Evolutionary conservation across 2,888 invertebrate genomes (phyloP).

Genomic region (Idaea dimidiata): DNA sequence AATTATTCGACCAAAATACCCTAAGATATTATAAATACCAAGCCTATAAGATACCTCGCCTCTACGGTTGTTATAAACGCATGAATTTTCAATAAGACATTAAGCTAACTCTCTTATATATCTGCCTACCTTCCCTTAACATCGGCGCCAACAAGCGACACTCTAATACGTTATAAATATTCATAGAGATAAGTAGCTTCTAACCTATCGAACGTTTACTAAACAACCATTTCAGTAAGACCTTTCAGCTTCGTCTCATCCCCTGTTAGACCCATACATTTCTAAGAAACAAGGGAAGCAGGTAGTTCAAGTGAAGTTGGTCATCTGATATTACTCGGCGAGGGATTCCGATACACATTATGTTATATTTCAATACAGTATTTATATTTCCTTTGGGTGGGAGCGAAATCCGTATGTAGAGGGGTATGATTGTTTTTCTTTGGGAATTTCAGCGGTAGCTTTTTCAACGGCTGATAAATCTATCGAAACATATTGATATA

Average conservation of each 20-base stretch:
- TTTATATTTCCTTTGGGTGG: slow-evolving; percentile 68
- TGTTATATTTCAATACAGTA: slow-evolving; percentile 73
- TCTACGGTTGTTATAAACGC: slow-evolving; percentile 1
- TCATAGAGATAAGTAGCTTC: slow-evolving; percentile 76
- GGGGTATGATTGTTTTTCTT: slow-evolving; percentile 38
- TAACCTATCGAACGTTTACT: slow-evolving; percentile 70
- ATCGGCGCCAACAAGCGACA: slow-evolving; percentile 57
- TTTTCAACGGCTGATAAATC: no score
- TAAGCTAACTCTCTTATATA: slow-evolving; percentile 11
- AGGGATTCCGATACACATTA: slow-evolving; percentile 71
- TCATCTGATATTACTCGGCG: slow-evolving; percentile 47
- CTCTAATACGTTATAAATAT: slow-evolving; percentile 78
- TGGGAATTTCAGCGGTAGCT: neutral
- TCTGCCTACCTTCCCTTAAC: slow-evolving; percentile 49
- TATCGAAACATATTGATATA: no score
- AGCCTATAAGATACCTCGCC: neutral
- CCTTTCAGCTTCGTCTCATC: slow-evolving; percentile 26
- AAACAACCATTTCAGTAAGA: slow-evolving; percentile 40
- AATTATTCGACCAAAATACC: neutral
- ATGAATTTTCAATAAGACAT: slow-evolving; percentile 6
- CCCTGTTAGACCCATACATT: slow-evolving; percentile 18
- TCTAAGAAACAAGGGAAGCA: slow-evolving; percentile 16
- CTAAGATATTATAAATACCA: neutral
- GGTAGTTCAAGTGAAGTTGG: slow-evolving; percentile 41
- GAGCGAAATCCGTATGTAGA: slow-evolving; percentile 50